Conservation (phyloP, 92 coral and sea anemone species). For the Zoanthus sociatus region DNA sequence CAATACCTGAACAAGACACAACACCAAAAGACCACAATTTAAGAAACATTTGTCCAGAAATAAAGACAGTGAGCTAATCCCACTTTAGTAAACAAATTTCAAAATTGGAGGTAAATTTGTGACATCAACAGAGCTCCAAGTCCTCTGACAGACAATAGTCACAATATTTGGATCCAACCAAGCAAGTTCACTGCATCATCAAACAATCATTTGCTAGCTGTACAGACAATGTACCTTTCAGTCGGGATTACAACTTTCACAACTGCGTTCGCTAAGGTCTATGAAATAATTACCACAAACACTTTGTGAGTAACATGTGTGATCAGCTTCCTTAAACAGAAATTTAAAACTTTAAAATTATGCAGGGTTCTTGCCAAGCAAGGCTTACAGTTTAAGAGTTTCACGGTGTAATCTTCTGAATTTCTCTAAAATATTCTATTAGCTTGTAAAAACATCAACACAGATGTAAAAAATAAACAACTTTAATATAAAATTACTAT, state of each 20-base stretch:
- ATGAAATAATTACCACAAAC: constrained; percentile 99
- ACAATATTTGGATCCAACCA: constrained; percentile 24
- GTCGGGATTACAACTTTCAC: constrained; percentile 99
- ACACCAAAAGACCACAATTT: not conserved
- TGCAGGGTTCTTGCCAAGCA: constrained; percentile 42
- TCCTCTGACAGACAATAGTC: not conserved
- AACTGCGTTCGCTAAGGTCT: constrained; percentile 99
- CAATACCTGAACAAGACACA: too few relatives aligned
- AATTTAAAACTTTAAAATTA: not conserved
- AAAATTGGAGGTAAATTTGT: not conserved
- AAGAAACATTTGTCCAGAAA: not conserved
- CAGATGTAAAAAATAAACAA: too few relatives aligned
- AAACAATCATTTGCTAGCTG: constrained; percentile 65
- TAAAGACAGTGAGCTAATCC: not conserved
- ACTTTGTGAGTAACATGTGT: constrained; percentile 88
- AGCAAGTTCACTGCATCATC: not conserved
- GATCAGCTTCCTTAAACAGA: constrained; percentile 36
- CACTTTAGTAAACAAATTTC: not conserved
- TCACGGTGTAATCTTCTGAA: too few relatives aligned
- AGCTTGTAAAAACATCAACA: too few relatives aligned
- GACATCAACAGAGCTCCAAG: not conserved
- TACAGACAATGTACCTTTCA: constrained; percentile 94
- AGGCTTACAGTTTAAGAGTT: not conserved
- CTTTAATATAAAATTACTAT: too few relatives aligned
- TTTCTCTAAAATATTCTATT: too few relatives aligned